phyloP scores from a whole-genome alignment of 1,140 invertebrate species.

The Gonioctena quinquepunctata region DNA sequence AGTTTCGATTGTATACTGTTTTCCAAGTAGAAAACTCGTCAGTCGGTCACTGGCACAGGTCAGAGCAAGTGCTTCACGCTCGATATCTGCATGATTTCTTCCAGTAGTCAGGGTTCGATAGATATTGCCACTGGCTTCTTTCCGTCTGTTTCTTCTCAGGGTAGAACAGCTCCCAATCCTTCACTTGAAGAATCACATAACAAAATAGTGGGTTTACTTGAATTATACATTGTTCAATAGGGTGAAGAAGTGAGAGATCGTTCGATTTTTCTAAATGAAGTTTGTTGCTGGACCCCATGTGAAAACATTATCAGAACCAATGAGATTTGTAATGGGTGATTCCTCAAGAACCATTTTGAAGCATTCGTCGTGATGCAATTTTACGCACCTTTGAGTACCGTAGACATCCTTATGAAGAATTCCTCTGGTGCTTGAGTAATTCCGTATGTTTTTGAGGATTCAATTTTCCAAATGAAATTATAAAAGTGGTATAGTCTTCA shows the following conservation, averaged over 20 bases:
- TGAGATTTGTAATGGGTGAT: too few species aligned
- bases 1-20: background rate
- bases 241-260: background rate
- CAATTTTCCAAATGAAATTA: conserved; percentile 33
- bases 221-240: background rate
- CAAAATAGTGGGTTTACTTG: background rate
- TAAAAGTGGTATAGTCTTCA: conserved; percentile 34
- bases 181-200: background rate
- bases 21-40: background rate
- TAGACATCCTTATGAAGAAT: too few species aligned
- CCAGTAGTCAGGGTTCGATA: background rate
- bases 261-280: too few species aligned
- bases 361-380: background rate
- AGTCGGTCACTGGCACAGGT: background rate
- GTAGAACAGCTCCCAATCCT: background rate
- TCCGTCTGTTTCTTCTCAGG: background rate
- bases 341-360: conserved; percentile 1
- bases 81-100: background rate
- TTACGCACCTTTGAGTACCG: background rate
- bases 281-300: too few species aligned
- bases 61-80: background rate
- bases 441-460: conserved; percentile 24
- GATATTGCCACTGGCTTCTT: background rate
- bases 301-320: background rate
- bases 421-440: conserved; percentile 11